Evolutionary conservation across 2,888 invertebrate species (phyloP).

Genomic region (Gibbula magus): DNA sequence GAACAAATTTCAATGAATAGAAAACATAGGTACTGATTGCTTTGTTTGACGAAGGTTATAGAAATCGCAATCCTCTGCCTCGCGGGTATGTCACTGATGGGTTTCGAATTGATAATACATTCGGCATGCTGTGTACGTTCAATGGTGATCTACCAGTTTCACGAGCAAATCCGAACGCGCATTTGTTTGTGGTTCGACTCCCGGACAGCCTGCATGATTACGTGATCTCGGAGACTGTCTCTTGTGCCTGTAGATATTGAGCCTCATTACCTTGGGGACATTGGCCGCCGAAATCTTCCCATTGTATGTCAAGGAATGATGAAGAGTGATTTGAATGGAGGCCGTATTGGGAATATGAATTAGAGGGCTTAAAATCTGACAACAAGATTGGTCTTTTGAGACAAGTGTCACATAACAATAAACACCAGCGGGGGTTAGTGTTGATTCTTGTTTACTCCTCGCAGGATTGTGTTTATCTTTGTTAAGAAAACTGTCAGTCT

Average conservation of each 20-base stretch:
- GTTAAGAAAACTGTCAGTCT: not conserved
- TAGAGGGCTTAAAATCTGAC: slow-evolving; percentile 15
- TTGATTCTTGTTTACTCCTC: not conserved
- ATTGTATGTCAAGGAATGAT: not conserved
- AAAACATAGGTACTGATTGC: slow-evolving; percentile 17
- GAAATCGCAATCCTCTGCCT: not conserved
- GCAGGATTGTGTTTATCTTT: slow-evolving; percentile 2
- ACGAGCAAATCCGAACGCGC: slow-evolving; percentile 1
- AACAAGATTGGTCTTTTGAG: slow-evolving; percentile 21
- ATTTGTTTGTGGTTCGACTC: slow-evolving; percentile 11
- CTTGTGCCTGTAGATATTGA: slow-evolving; percentile 1
- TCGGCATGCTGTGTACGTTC: not conserved
- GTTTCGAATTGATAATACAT: not conserved
- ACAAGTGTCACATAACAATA: slow-evolving; percentile 4
- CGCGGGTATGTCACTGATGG: not conserved
- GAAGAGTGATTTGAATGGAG: not conserved
- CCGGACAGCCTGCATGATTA: not conserved
- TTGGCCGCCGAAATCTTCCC: not conserved
- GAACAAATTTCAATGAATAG: slow-evolving; percentile 18
- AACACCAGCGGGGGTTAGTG: not conserved
- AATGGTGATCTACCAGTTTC: slow-evolving; percentile 15
- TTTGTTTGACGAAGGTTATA: slow-evolving; percentile 1
- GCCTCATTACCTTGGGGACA: not conserved
- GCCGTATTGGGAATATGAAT: slow-evolving; percentile 17
- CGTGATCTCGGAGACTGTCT: not conserved